A percentile compares a stretch with the other conserved stretches of the same genome.
These are phyloP conservation scores for Ganaspis sp. DNA, from an alignment of 1,140 invertebrate species.

Conservation along the genomic window DNA sequence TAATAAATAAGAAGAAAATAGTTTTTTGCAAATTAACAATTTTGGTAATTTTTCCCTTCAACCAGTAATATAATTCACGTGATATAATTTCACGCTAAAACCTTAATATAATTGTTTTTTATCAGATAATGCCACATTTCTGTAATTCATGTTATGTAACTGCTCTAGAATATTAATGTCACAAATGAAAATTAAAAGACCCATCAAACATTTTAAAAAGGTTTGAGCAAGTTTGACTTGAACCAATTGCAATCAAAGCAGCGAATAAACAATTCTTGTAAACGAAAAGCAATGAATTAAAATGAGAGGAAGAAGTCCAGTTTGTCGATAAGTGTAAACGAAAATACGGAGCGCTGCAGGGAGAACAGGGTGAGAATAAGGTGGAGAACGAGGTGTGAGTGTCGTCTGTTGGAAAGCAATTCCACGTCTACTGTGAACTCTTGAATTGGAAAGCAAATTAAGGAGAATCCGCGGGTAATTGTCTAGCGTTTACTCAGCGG, in stretches of 20 bases:
- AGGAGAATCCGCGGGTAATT: conserved; percentile 49
- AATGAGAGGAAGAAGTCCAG: background rate
- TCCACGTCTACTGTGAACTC: conserved; percentile 32
- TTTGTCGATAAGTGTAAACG: conserved; percentile 5
- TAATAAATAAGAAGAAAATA: too few species aligned
- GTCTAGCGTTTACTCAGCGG: conserved; percentile 38
- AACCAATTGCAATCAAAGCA: background rate
- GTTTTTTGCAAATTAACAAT: too few species aligned
- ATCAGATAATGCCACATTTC: too few species aligned
- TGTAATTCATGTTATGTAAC: too few species aligned
- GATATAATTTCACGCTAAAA: too few species aligned
- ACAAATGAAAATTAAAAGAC: too few species aligned
- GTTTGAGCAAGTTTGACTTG: background rate
- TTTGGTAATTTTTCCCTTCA: too few species aligned
- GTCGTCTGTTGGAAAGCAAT: conserved; percentile 42
- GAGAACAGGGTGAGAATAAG: background rate
- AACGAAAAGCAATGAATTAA: background rate
- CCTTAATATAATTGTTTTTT: too few species aligned
- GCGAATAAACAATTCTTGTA: background rate
- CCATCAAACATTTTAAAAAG: too few species aligned
- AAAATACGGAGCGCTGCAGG: background rate
- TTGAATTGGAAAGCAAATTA: conserved; percentile 51
- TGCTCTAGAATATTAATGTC: too few species aligned
- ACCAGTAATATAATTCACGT: too few species aligned
- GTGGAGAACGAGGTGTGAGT: background rate